phyloP scores from a whole-genome alignment of 2,888 invertebrate species.

The Drosophila incognita region DNA sequence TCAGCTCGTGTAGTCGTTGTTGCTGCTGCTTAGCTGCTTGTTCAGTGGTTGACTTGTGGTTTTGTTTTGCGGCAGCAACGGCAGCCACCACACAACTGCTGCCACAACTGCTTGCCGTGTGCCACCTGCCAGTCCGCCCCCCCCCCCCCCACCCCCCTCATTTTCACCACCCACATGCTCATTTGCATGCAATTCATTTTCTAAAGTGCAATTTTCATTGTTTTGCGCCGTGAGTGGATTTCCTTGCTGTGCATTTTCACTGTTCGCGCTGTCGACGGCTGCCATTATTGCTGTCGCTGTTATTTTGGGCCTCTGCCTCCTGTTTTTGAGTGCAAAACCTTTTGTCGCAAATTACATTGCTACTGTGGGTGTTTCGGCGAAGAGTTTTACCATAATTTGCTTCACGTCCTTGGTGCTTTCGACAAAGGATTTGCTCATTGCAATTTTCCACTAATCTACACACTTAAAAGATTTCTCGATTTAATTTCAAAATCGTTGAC shows the following conservation, averaged over 20 bases:
- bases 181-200: conserved; percentile 83
- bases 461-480: conserved; percentile 5
- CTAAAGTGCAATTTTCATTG: conserved; percentile 82
- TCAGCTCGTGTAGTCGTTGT: conserved; percentile 9
- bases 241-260: conserved; percentile 52
- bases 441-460: conserved; percentile 47
- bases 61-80: conserved; percentile 55
- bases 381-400: conserved; percentile 9
- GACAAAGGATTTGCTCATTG: conserved; percentile 44
- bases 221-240: conserved; percentile 65
- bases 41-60: conserved; percentile 74
- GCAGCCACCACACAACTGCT: conserved; percentile 17
- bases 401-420: neutral
- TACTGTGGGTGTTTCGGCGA: conserved; percentile 50
- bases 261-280: conserved; percentile 32
- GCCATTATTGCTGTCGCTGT: conserved; percentile 43
- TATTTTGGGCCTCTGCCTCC: conserved; percentile 30
- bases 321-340: conserved; percentile 32
- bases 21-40: conserved; percentile 55
- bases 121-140: conserved; percentile 19
- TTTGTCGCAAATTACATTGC: conserved; percentile 73
- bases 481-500: neutral
- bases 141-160: neutral
- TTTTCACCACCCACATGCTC: conserved; percentile 47
- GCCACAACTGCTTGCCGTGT: conserved; percentile 37